phyloP scores from a whole-genome alignment of 2,797 vertebrate species.

The Liparis tanakae region DNA sequence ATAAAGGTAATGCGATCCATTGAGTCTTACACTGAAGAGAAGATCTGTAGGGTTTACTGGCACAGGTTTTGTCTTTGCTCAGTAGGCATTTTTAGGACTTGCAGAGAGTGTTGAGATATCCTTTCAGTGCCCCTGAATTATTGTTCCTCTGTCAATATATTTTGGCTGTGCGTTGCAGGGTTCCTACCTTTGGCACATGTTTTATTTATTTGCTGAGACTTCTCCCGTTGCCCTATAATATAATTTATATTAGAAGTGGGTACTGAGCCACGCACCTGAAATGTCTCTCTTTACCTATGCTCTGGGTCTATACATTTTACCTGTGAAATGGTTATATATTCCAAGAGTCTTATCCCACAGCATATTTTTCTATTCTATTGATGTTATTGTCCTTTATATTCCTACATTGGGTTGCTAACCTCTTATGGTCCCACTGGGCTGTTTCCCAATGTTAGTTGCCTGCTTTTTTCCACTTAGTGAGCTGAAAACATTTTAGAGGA shows the following conservation, averaged over 20 bases:
- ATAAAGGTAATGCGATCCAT: constrained; percentile 6
- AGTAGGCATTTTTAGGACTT: background rate
- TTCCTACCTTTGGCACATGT: background rate
- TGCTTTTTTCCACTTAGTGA: constrained; percentile 14
- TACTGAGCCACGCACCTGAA: background rate
- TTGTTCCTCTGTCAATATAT: background rate
- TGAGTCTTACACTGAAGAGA: background rate
- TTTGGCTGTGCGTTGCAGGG: background rate
- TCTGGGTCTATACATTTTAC: constrained; percentile 12
- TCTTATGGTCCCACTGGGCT: constrained; percentile 18
- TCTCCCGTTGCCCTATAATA: background rate
- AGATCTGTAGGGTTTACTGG: background rate
- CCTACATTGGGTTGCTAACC: constrained; percentile 4
- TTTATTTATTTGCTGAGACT: background rate
- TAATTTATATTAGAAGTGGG: background rate
- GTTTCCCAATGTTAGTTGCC: constrained; percentile 20
- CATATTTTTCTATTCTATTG: constrained; percentile 18
- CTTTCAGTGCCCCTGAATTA: background rate
- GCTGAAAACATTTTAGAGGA: constrained; percentile 6
- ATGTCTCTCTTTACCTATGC: background rate
- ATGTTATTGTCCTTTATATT: constrained; percentile 12
- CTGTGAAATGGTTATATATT: constrained; percentile 15
- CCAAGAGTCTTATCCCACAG: constrained; percentile 12
- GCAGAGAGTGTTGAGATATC: background rate
- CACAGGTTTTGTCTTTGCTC: background rate